A percentile compares a stretch with the other conserved stretches of the same genome.
Conservation (phyloP, 2,888 invertebrate genomes). For the Platycnemis pennipes region DNA sequence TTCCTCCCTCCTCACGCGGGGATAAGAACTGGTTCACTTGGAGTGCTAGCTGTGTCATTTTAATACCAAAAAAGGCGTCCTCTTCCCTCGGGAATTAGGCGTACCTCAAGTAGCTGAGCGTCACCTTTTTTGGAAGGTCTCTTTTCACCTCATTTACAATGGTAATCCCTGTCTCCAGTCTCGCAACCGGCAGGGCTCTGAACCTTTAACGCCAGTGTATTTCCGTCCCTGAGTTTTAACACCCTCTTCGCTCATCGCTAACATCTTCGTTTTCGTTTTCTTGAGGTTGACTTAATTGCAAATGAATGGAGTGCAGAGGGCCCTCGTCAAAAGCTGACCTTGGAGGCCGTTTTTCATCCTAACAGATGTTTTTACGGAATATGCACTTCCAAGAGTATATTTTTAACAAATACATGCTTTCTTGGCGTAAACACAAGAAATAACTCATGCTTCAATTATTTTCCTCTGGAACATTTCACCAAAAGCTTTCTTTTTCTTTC, state of each 20-base stretch:
- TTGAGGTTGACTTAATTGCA: neutral
- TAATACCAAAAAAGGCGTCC: neutral
- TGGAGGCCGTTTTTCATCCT: neutral
- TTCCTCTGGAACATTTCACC: too few species aligned
- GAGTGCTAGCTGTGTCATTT: neutral
- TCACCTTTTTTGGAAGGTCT: neutral
- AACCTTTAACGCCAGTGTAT: neutral
- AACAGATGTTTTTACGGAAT: neutral
- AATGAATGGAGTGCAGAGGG: neutral
- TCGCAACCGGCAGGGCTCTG: neutral
- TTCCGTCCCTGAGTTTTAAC: neutral
- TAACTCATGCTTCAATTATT: too few species aligned
- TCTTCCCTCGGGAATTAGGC: neutral
- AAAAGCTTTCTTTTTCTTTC: too few species aligned
- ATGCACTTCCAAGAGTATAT: neutral
- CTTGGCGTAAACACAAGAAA: too few species aligned
- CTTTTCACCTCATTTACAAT: constrained; percentile 2
- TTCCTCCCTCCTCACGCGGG: neutral
- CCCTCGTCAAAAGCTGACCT: neutral
- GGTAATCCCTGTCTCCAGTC: neutral
- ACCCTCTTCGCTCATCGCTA: neutral
- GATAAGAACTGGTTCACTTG: neutral
- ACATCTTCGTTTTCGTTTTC: neutral
- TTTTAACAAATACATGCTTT: too few species aligned
- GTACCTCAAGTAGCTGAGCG: neutral